Conservation (phyloP, 2,888 invertebrate species). For the Silvanus unidentatus region DNA sequence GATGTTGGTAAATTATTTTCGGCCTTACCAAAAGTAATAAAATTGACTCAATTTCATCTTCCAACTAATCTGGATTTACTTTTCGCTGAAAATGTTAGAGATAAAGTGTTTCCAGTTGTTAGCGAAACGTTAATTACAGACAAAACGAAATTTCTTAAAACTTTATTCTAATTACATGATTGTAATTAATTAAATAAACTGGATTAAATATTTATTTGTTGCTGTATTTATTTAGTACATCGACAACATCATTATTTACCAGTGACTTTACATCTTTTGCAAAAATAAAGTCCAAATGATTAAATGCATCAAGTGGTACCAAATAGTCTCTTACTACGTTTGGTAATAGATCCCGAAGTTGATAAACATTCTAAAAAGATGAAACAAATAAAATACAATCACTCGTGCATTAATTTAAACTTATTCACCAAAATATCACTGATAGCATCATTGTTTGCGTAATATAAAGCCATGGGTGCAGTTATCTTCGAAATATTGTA, state of each 20-base stretch:
- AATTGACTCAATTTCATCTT: conserved; percentile 47
- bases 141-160: too few relatives aligned
- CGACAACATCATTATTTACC: conserved; percentile 10
- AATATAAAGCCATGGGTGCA: conserved; percentile 52
- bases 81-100: conserved; percentile 8
- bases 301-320: conserved; percentile 20
- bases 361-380: conserved; percentile 50
- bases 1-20: conserved; percentile 47
- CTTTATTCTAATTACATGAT: too few relatives aligned
- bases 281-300: conserved; percentile 27
- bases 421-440: conserved; percentile 33
- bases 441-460: conserved; percentile 58
- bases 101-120: too few relatives aligned
- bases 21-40: conserved; percentile 40
- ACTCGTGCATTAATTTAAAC: too few relatives aligned
- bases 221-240: conserved; percentile 8
- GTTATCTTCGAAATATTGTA: conserved; percentile 51
- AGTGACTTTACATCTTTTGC: conserved; percentile 19
- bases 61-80: conserved; percentile 56
- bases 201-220: too few relatives aligned
- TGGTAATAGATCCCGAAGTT: conserved; percentile 47
- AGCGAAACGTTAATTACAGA: too few relatives aligned
- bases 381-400: conserved; percentile 22
- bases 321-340: conserved; percentile 26
- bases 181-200: too few relatives aligned